A percentile compares a stretch with the other conserved stretches of the same genome.
These are phyloP conservation scores for Salminus brasiliensis DNA, from an alignment of 2,113 vertebrate species.

Conservation along the genomic window DNA sequence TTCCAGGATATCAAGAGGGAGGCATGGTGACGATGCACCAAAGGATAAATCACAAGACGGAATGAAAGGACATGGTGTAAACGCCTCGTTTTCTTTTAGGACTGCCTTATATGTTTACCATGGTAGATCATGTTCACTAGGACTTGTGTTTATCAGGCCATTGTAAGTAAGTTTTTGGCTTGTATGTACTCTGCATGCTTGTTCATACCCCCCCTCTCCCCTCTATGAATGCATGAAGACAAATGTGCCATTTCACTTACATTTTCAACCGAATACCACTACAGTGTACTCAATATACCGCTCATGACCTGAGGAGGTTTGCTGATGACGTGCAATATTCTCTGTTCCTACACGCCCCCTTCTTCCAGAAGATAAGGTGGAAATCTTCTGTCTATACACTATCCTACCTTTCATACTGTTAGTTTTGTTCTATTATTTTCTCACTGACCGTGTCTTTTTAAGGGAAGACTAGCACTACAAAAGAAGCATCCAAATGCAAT, in stretches of 20 bases:
- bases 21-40: constrained; percentile 50
- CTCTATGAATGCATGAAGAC: neutral
- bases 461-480: constrained; percentile 42
- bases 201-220: neutral
- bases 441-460: neutral
- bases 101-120: too few species aligned
- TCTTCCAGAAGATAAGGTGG: neutral
- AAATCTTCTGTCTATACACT: neutral
- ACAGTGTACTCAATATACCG: constrained; percentile 9
- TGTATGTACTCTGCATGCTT: constrained; percentile 1
- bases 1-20: constrained; percentile 30
- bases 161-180: neutral
- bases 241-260: neutral
- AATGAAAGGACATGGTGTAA: constrained; percentile 19
- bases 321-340: constrained; percentile 45
- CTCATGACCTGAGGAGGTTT: constrained; percentile 17
- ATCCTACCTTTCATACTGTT: neutral
- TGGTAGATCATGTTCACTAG: neutral
- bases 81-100: constrained; percentile 7
- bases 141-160: neutral
- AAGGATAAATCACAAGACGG: constrained; percentile 57
- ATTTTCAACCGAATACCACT: constrained; percentile 23
- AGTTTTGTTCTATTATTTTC: constrained; percentile 3
- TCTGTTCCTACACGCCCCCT: neutral
- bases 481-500: constrained; percentile 39